Base-by-base conservation (phyloP, 2,113 vertebrate genomes). In the Falco punctatus region DNA sequence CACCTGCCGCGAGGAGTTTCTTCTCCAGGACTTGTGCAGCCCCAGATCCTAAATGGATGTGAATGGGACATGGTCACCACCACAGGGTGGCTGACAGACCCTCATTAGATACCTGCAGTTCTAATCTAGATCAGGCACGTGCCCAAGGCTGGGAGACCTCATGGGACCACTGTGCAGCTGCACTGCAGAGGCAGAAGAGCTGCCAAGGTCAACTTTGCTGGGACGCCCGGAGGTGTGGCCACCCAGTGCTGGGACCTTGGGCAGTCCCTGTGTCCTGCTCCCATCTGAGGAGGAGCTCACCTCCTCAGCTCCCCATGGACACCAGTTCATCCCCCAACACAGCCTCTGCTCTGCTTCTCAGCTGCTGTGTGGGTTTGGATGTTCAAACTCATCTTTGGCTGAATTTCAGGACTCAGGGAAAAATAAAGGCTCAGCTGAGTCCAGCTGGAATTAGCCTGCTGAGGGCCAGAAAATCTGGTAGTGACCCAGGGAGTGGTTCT, bases 161-260 rank as follows among this genome's bases (percentile, higher is more conserved):
- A 7, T 2, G 28, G 71, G 52, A 66, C 6, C 42, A 6, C 27
- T 9, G 5, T 26, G 42, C 33, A 74, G 65, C n/a, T 55, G 65
- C 58, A 6, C 19, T 62, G 64, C 59, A 38, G 57, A 73, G 40
- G 33, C 28, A 42, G 46, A 73, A 59, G 38, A 61, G 59, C 58
- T 65, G 62, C 58, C 52, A 51, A 64, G 67, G 49, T 9, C 54
- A 57, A 4, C 65, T 51, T 16, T 7, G 40, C 19, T 20, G 55
- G 71, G 66, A 49, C 3, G 2, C 5, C 23, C 0, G 0, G 27
- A 26, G 26, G 16, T 14, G 42, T 0, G 7, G 57, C 57, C 69
- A 57, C 32, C 20, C 40, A 55, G 62, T 38, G 48, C 48, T 55
- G 52, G 20, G 27, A 44, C 61, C 54, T 42, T 17, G 67, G 59